Evolutionary conservation across 23 tunicate species (phyloP), one percentile per base, ranked within the genome.

Genomic region (Oikopleura dioica): DNA sequence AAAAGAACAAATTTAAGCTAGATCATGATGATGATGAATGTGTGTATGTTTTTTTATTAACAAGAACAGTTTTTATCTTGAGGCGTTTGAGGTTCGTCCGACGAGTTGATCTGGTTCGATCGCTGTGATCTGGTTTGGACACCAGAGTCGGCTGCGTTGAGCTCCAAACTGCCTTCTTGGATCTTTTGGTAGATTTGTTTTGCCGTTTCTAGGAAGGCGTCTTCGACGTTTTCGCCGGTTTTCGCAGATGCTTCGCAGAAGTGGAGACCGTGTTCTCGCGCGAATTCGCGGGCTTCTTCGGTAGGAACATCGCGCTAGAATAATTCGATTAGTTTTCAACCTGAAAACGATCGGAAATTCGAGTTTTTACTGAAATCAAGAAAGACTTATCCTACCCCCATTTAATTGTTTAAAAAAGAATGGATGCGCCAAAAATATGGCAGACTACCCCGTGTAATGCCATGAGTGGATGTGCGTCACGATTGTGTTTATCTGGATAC

Each of bases 161-260:
- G 32, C 26, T 37, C 44, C 2, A 36, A 24, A 26, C 97, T 91
- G 78, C 99, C 99, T 38, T 94, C 99, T 79, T 94, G 99, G 38
- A 94, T 94, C 36, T 87, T 94, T 69, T 94, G 99, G 50, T 79
- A 94, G 50, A 94, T 94, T 50, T 94, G 87, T 75, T 84, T 84
- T 0, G 99, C 99, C 32, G 99, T 94, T 86, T 94, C 99, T 37
- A 94, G 80, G 68, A 94, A 94, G 32, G 92, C 99, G 58, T 94
- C 99, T 83, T 94, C 99, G 1, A 94, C 99, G 79, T 94, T 94
- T 38, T 94, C 99, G 35, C 99, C 99, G 21, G 80, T 77, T 44
- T 80, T 80, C n/a, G 82, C 82, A 26, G 82, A 80, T 2, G 82
- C 78, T 36, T 80, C 82, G n/a, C 78, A 38, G 36, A 77, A 80